Evolutionary conservation across 2,888 invertebrate genomes (phyloP).

Genomic region (Drosophila austrosaltans): DNA sequence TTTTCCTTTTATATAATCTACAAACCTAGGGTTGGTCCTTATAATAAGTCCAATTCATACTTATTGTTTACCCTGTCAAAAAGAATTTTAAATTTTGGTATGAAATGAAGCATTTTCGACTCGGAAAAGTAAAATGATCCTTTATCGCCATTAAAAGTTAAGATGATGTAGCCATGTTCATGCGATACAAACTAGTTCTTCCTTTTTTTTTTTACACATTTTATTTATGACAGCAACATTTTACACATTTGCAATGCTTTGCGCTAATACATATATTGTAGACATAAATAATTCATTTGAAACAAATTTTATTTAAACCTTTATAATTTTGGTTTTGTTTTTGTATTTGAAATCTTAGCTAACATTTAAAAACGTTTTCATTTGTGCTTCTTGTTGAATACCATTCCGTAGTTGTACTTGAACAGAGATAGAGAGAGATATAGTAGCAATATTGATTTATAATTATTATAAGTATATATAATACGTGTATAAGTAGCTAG

Average conservation of each 20-base stretch:
- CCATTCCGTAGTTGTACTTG: conserved; percentile 72
- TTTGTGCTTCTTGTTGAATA: conserved; percentile 67
- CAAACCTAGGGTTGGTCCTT: no score
- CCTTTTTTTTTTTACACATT: conserved; percentile 18
- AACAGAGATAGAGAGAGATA: conserved; percentile 53
- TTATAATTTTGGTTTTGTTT: conserved; percentile 12
- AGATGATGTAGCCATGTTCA: no score
- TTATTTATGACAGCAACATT: conserved; percentile 56
- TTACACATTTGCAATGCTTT: conserved; percentile 47
- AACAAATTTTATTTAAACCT: conserved; percentile 48
- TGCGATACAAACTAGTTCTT: no score
- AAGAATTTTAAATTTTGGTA: no score
- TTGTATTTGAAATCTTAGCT: conserved; percentile 41
- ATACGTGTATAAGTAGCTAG: conserved; percentile 38
- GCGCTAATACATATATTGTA: conserved; percentile 39
- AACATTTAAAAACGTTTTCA: conserved; percentile 59
- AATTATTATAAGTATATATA: conserved; percentile 26
- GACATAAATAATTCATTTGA: conserved; percentile 56
- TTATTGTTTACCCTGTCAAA: no score
- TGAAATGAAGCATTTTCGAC: no score
- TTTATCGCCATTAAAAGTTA: no score
- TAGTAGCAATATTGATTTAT: conserved; percentile 40
- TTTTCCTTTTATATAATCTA: no score
- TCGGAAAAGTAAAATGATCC: no score
- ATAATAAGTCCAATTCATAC: no score